Evolutionary conservation across 2,113 vertebrate species (phyloP).

Genomic region (Rostratula benghalensis): DNA sequence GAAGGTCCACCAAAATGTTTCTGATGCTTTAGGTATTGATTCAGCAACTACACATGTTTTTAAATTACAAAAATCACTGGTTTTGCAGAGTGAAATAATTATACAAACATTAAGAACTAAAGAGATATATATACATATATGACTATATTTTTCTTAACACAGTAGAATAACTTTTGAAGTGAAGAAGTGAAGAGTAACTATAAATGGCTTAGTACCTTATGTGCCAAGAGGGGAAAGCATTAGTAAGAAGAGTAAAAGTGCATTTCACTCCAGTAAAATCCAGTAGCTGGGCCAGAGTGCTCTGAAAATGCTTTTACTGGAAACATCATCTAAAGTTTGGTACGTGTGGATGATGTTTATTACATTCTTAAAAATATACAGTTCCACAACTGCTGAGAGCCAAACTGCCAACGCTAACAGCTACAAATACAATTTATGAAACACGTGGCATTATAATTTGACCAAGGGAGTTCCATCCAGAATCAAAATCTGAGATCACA

Average conservation of each 20-base stretch:
- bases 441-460: not conserved
- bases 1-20: not conserved
- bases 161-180: not conserved
- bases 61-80: not conserved
- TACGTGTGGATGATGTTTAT: not conserved
- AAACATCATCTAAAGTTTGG: constrained; percentile 11
- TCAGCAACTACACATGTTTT: not conserved
- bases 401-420: constrained; percentile 3
- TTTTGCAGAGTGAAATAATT: not conserved
- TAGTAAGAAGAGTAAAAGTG: constrained; percentile 6
- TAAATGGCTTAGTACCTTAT: not conserved
- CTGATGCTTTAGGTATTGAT: not conserved
- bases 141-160: not conserved
- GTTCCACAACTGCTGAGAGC: not conserved
- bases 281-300: not conserved
- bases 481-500: not conserved
- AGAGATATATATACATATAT: not conserved
- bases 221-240: not conserved
- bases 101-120: not conserved
- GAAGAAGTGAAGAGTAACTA: not conserved
- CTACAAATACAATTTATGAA: constrained; percentile 44
- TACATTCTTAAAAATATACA: constrained; percentile 27
- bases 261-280: not conserved
- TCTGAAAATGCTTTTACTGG: constrained; percentile 55
- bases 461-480: not conserved